phyloP scores from a whole-genome alignment of 2,888 invertebrate genomes.

The Gryllus longicercus region DNA sequence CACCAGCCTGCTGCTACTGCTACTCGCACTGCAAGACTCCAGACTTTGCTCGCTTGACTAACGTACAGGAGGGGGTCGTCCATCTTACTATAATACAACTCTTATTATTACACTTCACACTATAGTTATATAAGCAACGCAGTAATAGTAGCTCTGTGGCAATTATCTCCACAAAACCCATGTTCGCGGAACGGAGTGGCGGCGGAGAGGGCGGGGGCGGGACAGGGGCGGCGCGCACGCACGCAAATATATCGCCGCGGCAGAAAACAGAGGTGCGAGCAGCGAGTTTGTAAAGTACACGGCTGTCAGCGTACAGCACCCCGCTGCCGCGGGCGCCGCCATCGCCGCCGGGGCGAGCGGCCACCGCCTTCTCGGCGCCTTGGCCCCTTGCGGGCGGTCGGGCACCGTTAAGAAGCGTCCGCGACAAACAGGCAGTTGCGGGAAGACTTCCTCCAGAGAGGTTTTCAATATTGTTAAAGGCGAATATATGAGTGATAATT shows the following conservation, averaged over 20 bases:
- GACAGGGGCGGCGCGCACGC: not conserved
- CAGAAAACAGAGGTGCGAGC: constrained; percentile 17
- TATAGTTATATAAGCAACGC: constrained; percentile 11
- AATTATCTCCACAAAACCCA: constrained; percentile 17
- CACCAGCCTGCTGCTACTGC: not conserved
- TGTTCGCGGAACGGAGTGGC: not conserved
- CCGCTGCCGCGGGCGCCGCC: too few relatives aligned
- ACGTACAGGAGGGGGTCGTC: not conserved
- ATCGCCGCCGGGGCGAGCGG: too few relatives aligned
- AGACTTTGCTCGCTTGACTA: not conserved
- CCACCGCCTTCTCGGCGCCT: too few relatives aligned
- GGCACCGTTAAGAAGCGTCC: too few relatives aligned
- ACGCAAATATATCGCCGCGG: not conserved
- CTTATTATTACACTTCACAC: constrained; percentile 8
- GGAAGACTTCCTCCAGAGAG: too few relatives aligned
- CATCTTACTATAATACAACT: constrained; percentile 17
- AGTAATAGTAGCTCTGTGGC: constrained; percentile 17
- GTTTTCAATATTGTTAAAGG: too few relatives aligned
- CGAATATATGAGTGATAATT: too few relatives aligned
- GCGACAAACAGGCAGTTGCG: too few relatives aligned
- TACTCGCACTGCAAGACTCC: constrained; percentile 2
- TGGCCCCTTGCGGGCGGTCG: too few relatives aligned
- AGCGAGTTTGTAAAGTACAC: not conserved
- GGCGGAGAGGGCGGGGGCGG: not conserved
- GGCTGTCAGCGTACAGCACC: too few relatives aligned